Conservation (phyloP, 2,888 invertebrate species). For the Peribatodes rhomboidaria region DNA sequence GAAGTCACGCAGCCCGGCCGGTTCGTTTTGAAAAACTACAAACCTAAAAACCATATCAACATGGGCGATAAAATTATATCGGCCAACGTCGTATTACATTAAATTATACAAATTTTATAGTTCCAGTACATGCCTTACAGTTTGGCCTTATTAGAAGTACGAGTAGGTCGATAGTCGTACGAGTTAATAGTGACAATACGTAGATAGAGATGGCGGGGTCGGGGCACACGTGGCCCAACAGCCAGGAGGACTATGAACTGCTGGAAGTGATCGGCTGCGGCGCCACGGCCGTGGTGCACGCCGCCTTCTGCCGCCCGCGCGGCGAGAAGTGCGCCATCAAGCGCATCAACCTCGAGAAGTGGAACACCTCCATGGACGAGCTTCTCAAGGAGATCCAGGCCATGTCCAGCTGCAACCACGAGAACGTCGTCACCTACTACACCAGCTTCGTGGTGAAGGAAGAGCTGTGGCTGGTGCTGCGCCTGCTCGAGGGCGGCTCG, state of each 20-base stretch:
- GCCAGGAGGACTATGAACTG: conserved; percentile 97
- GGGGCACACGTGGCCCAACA: conserved; percentile 93
- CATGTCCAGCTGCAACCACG: conserved; percentile 99
- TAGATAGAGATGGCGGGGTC: conserved; percentile 66
- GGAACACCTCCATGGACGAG: conserved; percentile 99
- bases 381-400: conserved; percentile 97
- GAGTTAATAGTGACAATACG: conserved; percentile 42
- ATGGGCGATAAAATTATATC: conserved; percentile 69
- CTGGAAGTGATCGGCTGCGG: conserved; percentile 98
- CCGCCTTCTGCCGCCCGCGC: conserved; percentile 96
- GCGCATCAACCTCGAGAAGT: conserved; percentile 99
- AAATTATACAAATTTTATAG: conserved; percentile 49
- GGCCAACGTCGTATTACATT: conserved; percentile 49
- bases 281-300: conserved; percentile 99
- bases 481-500: conserved; percentile 97
- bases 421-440: conserved; percentile 99
- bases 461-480: conserved; percentile 99
- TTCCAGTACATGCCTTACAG: conserved; percentile 64
- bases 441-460: conserved; percentile 99
- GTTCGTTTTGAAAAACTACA: conserved; percentile 68
- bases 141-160: conserved; percentile 72
- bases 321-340: conserved; percentile 99
- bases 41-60: conserved; percentile 70
- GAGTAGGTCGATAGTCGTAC: conserved; percentile 48
- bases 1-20: conserved; percentile 53